phyloP scores from a whole-genome alignment of 2,888 invertebrate species.

The Calliopum simillimum region DNA sequence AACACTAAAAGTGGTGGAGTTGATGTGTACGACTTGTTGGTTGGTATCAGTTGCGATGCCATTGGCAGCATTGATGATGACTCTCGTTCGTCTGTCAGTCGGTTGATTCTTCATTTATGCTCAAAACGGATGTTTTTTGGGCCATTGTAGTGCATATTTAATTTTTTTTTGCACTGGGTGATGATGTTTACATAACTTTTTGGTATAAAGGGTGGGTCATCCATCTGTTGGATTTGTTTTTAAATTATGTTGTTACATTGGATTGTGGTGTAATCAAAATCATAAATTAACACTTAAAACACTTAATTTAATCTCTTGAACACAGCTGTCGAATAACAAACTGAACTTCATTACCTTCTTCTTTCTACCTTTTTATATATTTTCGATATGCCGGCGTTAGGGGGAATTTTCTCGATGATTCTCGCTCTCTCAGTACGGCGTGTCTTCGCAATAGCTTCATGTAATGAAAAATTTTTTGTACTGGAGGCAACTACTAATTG shows the following conservation, averaged over 20 bases:
- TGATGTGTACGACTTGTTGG: conserved; percentile 32
- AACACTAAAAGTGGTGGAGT: conserved; percentile 37
- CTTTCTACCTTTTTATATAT: too few relatives aligned
- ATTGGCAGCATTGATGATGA: conserved; percentile 28
- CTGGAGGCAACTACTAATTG: too few relatives aligned
- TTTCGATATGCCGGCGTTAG: too few relatives aligned
- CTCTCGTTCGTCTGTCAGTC: conserved; percentile 5
- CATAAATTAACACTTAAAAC: too few relatives aligned
- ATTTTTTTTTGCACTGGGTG: conserved; percentile 48
- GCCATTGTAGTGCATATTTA: conserved; percentile 60
- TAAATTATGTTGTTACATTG: conserved; percentile 26
- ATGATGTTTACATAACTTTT: conserved; percentile 45
- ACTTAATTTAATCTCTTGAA: too few relatives aligned
- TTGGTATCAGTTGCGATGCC: conserved; percentile 12
- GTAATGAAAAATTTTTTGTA: too few relatives aligned
- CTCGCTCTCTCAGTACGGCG: too few relatives aligned
- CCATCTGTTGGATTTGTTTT: conserved; percentile 30
- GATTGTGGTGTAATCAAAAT: conserved; percentile 5
- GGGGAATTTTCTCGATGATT: too few relatives aligned
- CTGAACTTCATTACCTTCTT: too few relatives aligned
- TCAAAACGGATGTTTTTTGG: conserved; percentile 51
- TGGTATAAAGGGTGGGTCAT: too few relatives aligned
- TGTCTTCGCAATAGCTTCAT: too few relatives aligned
- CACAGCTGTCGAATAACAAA: too few relatives aligned
- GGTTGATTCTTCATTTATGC: conserved; percentile 34